Base-by-base conservation (phyloP, 1,140 invertebrate species). In the Mamestra configurata region DNA sequence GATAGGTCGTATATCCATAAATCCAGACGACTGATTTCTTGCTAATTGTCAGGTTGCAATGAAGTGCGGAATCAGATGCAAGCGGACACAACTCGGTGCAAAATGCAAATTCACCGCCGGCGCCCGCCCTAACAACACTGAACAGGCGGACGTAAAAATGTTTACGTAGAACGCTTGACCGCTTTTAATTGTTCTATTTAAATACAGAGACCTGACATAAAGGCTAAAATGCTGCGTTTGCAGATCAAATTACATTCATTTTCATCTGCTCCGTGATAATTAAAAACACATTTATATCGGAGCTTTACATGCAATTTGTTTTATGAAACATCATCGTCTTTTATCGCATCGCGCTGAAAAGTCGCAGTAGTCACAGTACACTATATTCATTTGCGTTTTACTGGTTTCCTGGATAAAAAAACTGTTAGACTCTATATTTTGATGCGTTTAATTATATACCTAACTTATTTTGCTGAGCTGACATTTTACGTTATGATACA, bases 1-100 rank as follows among this genome's bases (percentile, higher is more conserved):
- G 88, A 90, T 88, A 88, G 79, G 79, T 89, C 91, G 22, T 90
- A 89, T 90, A 88, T 90, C 89, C 92, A 93, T 93, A 91, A 91
- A 86, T 83, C 81, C 86, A 87, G 86, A 82, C 82, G 79, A 87
- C 77, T 89, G 91, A 90, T 89, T 93, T 85, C 85, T 93, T 92
- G 88, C 89, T 94, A 94, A 93, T 94, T 94, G 89, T 84, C 83
- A 70, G 79, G 84, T 77, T 85, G 87, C 88, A 88, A 86, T 88
- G 83, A 82, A 87, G 79, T 87, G 89, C 84, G 83, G 82, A 89
- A 89, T 90, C 90, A 82, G 86, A 83, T 86, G 86, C 86, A 89
- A 80, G 51, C 80, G 75, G 79, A 83, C 79, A 78, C 66, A 72
- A 85, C 70, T 82, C 79, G 80, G 79, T 86, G 86, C 51, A 85